These are phyloP conservation scores for Apogon hyalosoma DNA, from an alignment of 2,797 vertebrate species.

Conservation along the genomic window DNA sequence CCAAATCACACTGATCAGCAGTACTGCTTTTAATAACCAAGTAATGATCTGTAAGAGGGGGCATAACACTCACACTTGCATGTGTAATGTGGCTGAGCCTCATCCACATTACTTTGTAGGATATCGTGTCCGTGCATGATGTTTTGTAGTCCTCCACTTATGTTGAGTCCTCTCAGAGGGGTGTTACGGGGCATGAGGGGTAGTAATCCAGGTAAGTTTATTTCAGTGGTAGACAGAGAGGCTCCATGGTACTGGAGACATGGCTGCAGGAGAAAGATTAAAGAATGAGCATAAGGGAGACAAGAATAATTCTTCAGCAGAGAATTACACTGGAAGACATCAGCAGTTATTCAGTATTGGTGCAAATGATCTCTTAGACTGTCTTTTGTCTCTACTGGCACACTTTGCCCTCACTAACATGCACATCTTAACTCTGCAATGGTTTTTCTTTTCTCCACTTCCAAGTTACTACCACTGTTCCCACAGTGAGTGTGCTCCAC, in stretches of 20 bases:
- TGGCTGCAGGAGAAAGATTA: constrained; percentile 43
- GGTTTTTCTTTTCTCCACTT: constrained; percentile 7
- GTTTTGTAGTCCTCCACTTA: constrained; percentile 71
- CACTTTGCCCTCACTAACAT: constrained; percentile 22
- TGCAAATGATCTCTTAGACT: constrained; percentile 11
- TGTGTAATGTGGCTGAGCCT: constrained; percentile 66
- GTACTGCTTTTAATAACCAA: constrained; percentile 2
- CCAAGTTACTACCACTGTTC: constrained; percentile 3
- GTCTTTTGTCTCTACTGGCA: constrained; percentile 3
- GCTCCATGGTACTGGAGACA: constrained; percentile 60
- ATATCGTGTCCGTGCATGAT: constrained; percentile 67
- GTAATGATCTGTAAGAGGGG: background rate
- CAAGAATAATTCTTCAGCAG: constrained; percentile 5
- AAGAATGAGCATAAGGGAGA: constrained; percentile 2
- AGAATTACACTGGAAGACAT: constrained; percentile 7
- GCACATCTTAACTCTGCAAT: constrained; percentile 5
- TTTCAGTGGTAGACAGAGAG: constrained; percentile 68
- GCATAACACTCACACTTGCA: constrained; percentile 70
- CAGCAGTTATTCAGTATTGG: constrained; percentile 25
- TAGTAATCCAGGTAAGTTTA: constrained; percentile 76
- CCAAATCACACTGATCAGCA: too few relatives aligned
- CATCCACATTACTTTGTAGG: constrained; percentile 74
- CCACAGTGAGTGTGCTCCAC: constrained; percentile 30
- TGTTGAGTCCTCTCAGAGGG: constrained; percentile 74
- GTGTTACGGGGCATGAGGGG: constrained; percentile 69